These are phyloP conservation scores for Malthinus flaveolus DNA, from an alignment of 2,888 invertebrate species.

Conservation along the genomic window DNA sequence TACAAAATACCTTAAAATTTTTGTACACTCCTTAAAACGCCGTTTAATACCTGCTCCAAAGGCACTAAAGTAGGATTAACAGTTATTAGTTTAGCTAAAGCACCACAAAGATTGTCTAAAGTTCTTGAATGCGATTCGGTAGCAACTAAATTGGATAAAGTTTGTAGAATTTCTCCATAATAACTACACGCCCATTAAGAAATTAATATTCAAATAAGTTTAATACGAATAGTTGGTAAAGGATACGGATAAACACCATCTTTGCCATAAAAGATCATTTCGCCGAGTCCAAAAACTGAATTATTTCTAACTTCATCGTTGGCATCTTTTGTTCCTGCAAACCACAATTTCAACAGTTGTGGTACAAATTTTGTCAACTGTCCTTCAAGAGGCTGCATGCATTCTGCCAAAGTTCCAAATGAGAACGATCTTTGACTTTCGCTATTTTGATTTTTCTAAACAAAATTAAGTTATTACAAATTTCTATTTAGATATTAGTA, in stretches of 20 bases:
- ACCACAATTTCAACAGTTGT: constrained; percentile 65
- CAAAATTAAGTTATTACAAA: constrained; percentile 12
- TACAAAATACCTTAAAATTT: constrained; percentile 38
- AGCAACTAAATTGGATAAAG: constrained; percentile 66
- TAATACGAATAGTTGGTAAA: constrained; percentile 33
- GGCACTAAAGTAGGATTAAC: constrained; percentile 67
- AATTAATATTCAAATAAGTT: constrained; percentile 1
- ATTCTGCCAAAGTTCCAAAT: constrained; percentile 74
- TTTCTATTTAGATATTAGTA: neutral
- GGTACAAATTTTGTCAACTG: constrained; percentile 61
- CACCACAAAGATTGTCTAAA: constrained; percentile 78
- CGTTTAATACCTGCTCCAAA: constrained; percentile 62
- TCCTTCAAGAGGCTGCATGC: constrained; percentile 64
- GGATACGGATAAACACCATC: constrained; percentile 65
- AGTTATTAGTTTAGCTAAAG: constrained; percentile 72
- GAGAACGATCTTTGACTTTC: constrained; percentile 71
- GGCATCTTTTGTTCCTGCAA: constrained; percentile 63
- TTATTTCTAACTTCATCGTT: constrained; percentile 77
- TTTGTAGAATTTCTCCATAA: constrained; percentile 67
- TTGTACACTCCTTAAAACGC: neutral
- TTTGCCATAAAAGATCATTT: constrained; percentile 69
- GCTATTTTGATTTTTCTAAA: constrained; percentile 67
- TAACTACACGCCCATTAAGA: constrained; percentile 53
- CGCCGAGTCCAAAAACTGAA: constrained; percentile 75
- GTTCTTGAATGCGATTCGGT: constrained; percentile 68